Evolutionary conservation across 2,797 vertebrate species (phyloP), one percentile per base, ranked within the genome.

Genomic region (Kryptolebias ocellatus): DNA sequence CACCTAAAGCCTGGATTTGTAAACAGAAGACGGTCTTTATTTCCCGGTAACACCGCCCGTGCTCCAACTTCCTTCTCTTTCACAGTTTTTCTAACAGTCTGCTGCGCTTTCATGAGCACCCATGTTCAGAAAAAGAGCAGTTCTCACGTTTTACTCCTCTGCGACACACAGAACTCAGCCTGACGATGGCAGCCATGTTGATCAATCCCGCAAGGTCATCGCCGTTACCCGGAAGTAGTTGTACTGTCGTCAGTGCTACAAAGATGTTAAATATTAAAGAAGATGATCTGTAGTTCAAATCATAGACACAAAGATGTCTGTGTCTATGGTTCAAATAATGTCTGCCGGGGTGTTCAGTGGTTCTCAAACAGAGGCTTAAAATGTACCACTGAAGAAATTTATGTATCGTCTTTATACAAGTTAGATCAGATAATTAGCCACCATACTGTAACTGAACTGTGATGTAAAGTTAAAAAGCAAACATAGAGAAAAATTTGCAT

Each of bases 131-230:
- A 4, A 50, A 9, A 28, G 8, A 29, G 10, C 49, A 2, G 31
- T 34, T 92, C 94, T 87, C 68, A 95, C 94, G 93, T 60, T 81
- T 91, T 34, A 92, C 55, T 70, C 92, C 93, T 80, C 89, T 88
- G 79, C 90, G 85, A 77, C 91, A 94, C 4, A 90, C 60, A 72
- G 86, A 92, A 82, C 87, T 88, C 68, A 94, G 72, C 80, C 92
- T 85, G 14, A 91, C 71, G 27, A 95, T 72, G 31, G 93, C 86
- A 86, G 94, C 94, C 94, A 95, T 95, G 86, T 82, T 80, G 80
- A 78, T 83, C 62, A 72, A 78, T 45, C n/a, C 65, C 75, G 83
- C 93, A 95, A 95, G 94, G 94, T 93, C 90, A 91, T 69, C 34
- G 49, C 57, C 0, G 24, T 83, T 0, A 88, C 89, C 93, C 93